Evolutionary conservation across 1,140 invertebrate genomes (phyloP).

Genomic region (Harlomillsia oculata): DNA sequence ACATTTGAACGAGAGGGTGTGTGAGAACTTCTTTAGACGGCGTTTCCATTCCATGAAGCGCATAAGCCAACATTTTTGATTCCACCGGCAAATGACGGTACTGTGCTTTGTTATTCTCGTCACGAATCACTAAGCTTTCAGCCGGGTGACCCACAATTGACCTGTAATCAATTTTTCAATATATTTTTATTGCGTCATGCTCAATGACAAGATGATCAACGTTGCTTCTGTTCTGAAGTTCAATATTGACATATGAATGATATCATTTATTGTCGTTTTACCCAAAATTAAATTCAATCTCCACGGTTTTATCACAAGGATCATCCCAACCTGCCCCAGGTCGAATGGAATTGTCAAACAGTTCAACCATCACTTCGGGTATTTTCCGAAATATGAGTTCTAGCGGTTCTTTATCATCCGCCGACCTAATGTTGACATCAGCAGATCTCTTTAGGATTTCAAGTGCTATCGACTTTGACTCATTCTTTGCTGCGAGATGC

Average conservation of each 20-base stretch:
- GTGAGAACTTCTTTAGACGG: constrained; percentile 58
- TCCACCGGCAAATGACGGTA: constrained; percentile 2
- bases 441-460: constrained; percentile 3
- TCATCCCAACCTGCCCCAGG: background rate
- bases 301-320: constrained; percentile 8
- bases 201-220: too few relatives aligned
- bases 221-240: too few relatives aligned
- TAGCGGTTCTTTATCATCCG: constrained; percentile 14
- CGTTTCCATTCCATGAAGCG: background rate
- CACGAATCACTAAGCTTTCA: too few relatives aligned
- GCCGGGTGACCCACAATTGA: constrained; percentile 6
- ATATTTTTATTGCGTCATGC: too few relatives aligned
- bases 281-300: constrained; percentile 4
- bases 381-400: constrained; percentile 20
- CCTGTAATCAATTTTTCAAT: background rate
- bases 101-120: background rate
- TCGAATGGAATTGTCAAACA: constrained; percentile 11
- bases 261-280: background rate
- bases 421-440: constrained; percentile 20
- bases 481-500: constrained; percentile 12
- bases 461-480: constrained; percentile 9
- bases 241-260: too few relatives aligned
- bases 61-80: constrained; percentile 13
- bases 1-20: constrained; percentile 71
- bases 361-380: constrained; percentile 13